phyloP scores from a whole-genome alignment of 2,888 invertebrate species.

The Matsumyia berberina region DNA sequence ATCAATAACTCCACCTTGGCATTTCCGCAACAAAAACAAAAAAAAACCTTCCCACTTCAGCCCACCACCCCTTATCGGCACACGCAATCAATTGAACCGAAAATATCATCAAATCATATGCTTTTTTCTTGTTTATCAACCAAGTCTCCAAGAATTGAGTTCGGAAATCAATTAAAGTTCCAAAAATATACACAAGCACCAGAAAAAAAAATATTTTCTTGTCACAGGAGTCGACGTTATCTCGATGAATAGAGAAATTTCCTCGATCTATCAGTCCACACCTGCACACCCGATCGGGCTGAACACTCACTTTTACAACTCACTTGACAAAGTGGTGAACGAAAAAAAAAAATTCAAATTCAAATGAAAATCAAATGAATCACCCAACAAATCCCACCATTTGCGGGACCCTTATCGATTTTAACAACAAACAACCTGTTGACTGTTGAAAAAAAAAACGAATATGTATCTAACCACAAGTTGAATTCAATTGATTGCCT shows the following conservation, averaged over 20 bases:
- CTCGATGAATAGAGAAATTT: background rate
- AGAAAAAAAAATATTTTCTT: background rate
- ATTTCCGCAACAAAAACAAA: background rate
- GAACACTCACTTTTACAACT: slow-evolving; percentile 39
- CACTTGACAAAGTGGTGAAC: too few relatives aligned
- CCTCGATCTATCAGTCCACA: slow-evolving; percentile 37
- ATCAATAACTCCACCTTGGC: slow-evolving; percentile 28
- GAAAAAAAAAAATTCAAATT: slow-evolving; percentile 29
- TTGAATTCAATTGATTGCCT: slow-evolving; percentile 60
- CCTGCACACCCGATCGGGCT: slow-evolving; percentile 14
- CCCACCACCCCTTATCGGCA: background rate
- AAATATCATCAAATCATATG: background rate
- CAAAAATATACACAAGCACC: slow-evolving; percentile 7
- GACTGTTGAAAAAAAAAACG: slow-evolving; percentile 37
- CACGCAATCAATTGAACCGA: slow-evolving; percentile 37
- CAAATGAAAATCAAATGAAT: slow-evolving; percentile 64
- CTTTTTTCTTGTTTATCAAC: background rate
- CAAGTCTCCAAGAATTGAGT: background rate
- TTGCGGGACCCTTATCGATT: slow-evolving; percentile 44
- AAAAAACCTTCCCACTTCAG: background rate
- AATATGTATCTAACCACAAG: slow-evolving; percentile 2
- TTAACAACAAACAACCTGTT: slow-evolving; percentile 65
- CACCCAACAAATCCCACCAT: slow-evolving; percentile 42
- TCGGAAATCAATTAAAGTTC: slow-evolving; percentile 32
- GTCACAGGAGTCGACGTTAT: background rate